Base-by-base conservation (phyloP, 2,888 invertebrate species). In the Philonicus albiceps region DNA sequence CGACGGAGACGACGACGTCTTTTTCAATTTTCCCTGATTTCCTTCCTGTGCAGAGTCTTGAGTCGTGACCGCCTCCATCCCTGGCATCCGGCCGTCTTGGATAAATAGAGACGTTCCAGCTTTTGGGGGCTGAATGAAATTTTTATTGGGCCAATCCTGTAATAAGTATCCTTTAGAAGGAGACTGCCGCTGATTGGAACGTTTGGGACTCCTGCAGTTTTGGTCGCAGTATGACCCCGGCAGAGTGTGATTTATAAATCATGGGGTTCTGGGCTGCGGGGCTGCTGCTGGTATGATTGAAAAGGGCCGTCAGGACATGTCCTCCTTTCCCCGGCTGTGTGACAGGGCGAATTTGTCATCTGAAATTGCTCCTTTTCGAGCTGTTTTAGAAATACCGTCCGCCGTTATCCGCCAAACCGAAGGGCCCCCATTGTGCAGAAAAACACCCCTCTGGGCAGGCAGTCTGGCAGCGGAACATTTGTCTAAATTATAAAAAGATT, bases 401-500 rank as follows among this genome's bases (percentile, higher is more conserved):
- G 49, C 6, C 49, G n/a, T 19, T n/a, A n/a, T n/a, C 49, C 11
- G 43, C 43, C 43, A 16, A 64, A 27, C 19, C 64, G 64, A 19
- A n/a, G 11, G 7, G 22, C 27, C 64, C 64, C 8, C 27, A 64
- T 22, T 64, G 64, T 64, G 22, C 27, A 11, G 27, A 7, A 53
- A 16, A 13, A 16, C 31, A 19, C 74, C 74, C 37, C 73, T 6
- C 30, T n/a, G 34, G 84, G 34, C 43, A 11, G 72, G 30, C 27
- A 73, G 73, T 73, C 84, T 84, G 31, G 64, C 72, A 34, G 27
- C 27, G 83, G 73, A 43, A 43, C 84, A 84, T 84, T 84, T 84
- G 43, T 84, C 84, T 84, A 84, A 84, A 84, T 84, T 84, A 84
- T 84, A 84, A 84, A 84, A 84, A 84, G 84, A 84, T 84, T 84